phyloP scores from a whole-genome alignment of 2,888 invertebrate species.

The Andrena trimmerana region DNA sequence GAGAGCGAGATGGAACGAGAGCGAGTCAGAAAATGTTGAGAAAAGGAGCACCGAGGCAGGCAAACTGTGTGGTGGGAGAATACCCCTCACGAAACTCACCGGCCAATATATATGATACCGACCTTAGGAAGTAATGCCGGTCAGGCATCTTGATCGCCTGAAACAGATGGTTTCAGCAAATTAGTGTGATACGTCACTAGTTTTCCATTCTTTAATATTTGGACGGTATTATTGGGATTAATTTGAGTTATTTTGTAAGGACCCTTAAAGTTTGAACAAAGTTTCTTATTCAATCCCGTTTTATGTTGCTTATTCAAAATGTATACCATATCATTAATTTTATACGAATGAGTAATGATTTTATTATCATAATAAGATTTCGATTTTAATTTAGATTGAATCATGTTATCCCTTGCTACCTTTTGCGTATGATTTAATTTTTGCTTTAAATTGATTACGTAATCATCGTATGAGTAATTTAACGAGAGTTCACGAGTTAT shows the following conservation, averaged over 20 bases:
- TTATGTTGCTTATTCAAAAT: neutral
- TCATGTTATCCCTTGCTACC: constrained; percentile 24
- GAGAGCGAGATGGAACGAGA: no score
- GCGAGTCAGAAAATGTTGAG: no score
- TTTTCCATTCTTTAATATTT: constrained; percentile 21
- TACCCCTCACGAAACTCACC: no score
- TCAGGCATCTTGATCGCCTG: no score
- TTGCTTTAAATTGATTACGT: constrained; percentile 29
- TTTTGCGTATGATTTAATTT: constrained; percentile 27
- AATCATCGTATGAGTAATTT: constrained; percentile 20
- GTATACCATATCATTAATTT: neutral
- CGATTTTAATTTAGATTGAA: constrained; percentile 18
- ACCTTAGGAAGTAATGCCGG: no score
- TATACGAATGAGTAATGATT: neutral
- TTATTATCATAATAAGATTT: constrained; percentile 33
- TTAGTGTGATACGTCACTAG: constrained; percentile 33
- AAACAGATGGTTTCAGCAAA: no score
- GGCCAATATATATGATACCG: no score
- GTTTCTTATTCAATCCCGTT: constrained; percentile 24
- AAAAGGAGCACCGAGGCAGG: no score
- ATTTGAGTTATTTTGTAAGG: constrained; percentile 34
- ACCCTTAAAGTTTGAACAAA: constrained; percentile 8
- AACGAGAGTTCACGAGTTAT: constrained; percentile 1
- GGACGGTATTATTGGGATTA: constrained; percentile 18
- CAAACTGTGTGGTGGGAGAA: no score